Conservation (phyloP, 2,888 invertebrate species). For the Camptogramma bilineatum region DNA sequence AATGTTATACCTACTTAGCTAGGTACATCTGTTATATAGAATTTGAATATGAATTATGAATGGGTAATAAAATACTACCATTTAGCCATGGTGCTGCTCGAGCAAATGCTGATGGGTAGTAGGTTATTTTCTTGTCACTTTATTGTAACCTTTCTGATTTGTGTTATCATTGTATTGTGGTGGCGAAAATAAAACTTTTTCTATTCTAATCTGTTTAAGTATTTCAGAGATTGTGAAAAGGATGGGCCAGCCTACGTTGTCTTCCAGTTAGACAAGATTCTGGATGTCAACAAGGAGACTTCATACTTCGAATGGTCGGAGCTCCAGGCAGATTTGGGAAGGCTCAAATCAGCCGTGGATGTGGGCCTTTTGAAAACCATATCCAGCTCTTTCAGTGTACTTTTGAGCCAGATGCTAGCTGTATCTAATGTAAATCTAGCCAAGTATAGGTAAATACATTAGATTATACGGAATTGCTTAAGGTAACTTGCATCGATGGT, state of each 20-base stretch:
- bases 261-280: constrained; percentile 88
- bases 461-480: not conserved
- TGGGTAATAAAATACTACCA: too few relatives aligned
- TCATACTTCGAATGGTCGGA: constrained; percentile 88
- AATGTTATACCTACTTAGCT: too few relatives aligned
- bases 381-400: constrained; percentile 83
- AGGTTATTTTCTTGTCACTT: too few relatives aligned
- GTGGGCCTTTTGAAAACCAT: constrained; percentile 83
- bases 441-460: constrained; percentile 74
- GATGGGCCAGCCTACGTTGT: constrained; percentile 90
- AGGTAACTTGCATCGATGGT: not conserved
- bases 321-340: constrained; percentile 81
- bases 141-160: too few relatives aligned
- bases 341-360: constrained; percentile 83
- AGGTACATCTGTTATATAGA: too few relatives aligned
- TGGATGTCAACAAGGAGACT: constrained; percentile 88
- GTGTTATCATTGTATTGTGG: too few relatives aligned
- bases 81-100: too few relatives aligned
- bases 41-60: too few relatives aligned
- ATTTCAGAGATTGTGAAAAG: constrained; percentile 88
- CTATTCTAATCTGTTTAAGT: too few relatives aligned
- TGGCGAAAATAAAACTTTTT: too few relatives aligned
- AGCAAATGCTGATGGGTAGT: too few relatives aligned
- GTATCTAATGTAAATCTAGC: constrained; percentile 87
- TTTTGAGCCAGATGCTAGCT: constrained; percentile 84